Evolutionary conservation across 2,888 invertebrate species (phyloP).

Genomic region (Apeira syringaria): DNA sequence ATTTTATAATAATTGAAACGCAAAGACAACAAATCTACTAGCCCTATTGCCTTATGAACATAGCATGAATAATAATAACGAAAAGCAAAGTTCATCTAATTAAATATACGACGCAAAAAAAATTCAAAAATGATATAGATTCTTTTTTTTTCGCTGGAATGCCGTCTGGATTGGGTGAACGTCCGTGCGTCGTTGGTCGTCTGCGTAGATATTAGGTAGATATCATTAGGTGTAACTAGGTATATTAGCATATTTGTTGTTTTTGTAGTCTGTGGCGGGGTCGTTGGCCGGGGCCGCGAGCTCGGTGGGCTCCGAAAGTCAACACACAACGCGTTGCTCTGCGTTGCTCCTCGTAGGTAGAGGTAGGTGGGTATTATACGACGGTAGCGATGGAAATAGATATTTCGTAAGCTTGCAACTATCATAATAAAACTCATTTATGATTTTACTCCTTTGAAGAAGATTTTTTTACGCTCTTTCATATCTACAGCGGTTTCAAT

Average conservation of each 20-base stretch:
- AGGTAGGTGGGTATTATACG: too few relatives aligned
- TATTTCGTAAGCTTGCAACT: constrained; percentile 21
- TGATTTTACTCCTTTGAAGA: constrained; percentile 7
- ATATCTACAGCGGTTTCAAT: too few relatives aligned
- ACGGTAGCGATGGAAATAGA: constrained; percentile 19
- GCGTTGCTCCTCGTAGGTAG: constrained; percentile 3
- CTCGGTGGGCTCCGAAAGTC: constrained; percentile 40
- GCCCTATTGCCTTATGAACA: too few relatives aligned
- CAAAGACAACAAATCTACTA: too few relatives aligned
- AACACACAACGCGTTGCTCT: constrained; percentile 18
- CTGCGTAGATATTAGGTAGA: constrained; percentile 20
- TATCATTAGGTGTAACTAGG: constrained; percentile 11
- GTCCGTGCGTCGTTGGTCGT: constrained; percentile 2
- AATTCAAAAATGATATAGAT: constrained; percentile 3
- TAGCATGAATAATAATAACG: neutral
- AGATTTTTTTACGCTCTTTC: too few relatives aligned
- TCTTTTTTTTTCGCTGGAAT: neutral
- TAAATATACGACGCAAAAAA: constrained; percentile 12
- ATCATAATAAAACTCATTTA: constrained; percentile 17
- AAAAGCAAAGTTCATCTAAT: neutral
- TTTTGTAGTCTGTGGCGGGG: constrained; percentile 51
- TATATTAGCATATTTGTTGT: constrained; percentile 36
- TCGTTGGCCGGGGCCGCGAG: constrained; percentile 60
- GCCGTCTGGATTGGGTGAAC: constrained; percentile 11
- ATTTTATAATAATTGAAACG: too few relatives aligned